Evolutionary conservation across 37 sponge, comb jelly and placozoan species (phyloP).

Genomic region (Beroe ovata): DNA sequence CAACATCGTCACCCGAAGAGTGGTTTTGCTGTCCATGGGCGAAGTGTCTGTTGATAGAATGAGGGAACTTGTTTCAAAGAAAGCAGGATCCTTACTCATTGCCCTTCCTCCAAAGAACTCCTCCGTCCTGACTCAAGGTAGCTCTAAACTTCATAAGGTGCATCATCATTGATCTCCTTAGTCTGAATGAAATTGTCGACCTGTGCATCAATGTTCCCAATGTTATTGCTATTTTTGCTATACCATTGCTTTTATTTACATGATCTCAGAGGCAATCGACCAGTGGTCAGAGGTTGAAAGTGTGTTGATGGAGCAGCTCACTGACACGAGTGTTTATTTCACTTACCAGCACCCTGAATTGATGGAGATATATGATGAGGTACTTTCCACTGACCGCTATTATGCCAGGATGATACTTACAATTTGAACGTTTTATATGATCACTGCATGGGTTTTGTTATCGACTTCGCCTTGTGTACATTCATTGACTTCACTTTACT

Average conservation of each 20-base stretch:
- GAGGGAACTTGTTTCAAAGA: conserved; percentile 15
- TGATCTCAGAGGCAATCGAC: conserved; percentile 20
- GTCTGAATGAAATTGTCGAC: no score
- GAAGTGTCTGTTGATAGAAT: conserved; percentile 34
- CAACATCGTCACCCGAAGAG: conserved; percentile 17
- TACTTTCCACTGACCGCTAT: no score
- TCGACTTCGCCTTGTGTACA: no score
- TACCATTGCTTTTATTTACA: no score
- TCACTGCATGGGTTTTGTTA: no score
- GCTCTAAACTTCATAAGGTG: no score
- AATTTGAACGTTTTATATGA: no score
- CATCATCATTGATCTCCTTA: no score
- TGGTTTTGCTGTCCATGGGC: conserved; percentile 26
- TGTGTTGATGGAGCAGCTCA: conserved; percentile 12
- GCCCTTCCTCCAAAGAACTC: conserved; percentile 6
- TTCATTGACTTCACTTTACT: no score
- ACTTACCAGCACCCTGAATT: conserved; percentile 36
- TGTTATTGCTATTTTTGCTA: no score
- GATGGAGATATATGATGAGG: neutral
- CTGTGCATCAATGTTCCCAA: no score
- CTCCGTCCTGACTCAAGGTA: neutral
- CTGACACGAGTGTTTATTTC: conserved; percentile 47
- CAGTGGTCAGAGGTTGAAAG: conserved; percentile 22
- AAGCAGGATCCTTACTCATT: conserved; percentile 28
- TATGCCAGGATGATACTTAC: no score